These are phyloP conservation scores for Lasioglossum villosulum DNA, from an alignment of 2,888 invertebrate genomes.

Conservation along the genomic window DNA sequence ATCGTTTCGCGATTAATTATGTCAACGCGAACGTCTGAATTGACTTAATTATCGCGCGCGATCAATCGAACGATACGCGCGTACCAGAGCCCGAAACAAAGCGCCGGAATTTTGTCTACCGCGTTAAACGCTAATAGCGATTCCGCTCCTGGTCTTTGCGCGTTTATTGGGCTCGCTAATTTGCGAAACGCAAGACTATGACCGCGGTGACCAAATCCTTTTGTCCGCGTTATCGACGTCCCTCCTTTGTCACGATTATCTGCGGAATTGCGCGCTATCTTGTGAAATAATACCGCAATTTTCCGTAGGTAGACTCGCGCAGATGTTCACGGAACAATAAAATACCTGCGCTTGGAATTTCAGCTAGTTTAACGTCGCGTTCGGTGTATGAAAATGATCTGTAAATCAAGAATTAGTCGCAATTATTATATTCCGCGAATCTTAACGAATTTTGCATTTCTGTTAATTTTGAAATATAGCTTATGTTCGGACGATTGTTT, in stretches of 20 bases:
- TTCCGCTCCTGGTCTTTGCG: not conserved
- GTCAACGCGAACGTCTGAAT: constrained; percentile 8
- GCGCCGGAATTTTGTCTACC: not conserved
- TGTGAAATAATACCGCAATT: not conserved
- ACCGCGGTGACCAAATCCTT: not conserved
- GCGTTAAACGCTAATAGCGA: not conserved
- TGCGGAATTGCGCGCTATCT: not conserved
- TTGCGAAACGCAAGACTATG: not conserved
- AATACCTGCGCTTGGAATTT: not conserved
- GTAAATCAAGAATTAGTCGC: not conserved
- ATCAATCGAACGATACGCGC: constrained; percentile 9
- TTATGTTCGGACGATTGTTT: constrained; percentile 24
- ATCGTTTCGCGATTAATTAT: constrained; percentile 30
- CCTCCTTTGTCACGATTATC: not conserved
- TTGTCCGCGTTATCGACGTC: not conserved
- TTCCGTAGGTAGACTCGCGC: not conserved
- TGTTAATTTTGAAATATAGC: not conserved
- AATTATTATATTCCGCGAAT: too few relatives aligned
- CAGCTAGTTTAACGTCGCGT: not conserved
- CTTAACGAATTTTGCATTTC: not conserved
- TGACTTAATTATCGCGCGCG: constrained; percentile 20
- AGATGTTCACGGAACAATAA: not conserved
- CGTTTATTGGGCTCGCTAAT: not conserved
- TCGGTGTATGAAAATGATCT: not conserved
- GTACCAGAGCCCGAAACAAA: not conserved